These are phyloP conservation scores for Scopus umbretta DNA, from an alignment of 2,113 vertebrate species.

Conservation along the genomic window DNA sequence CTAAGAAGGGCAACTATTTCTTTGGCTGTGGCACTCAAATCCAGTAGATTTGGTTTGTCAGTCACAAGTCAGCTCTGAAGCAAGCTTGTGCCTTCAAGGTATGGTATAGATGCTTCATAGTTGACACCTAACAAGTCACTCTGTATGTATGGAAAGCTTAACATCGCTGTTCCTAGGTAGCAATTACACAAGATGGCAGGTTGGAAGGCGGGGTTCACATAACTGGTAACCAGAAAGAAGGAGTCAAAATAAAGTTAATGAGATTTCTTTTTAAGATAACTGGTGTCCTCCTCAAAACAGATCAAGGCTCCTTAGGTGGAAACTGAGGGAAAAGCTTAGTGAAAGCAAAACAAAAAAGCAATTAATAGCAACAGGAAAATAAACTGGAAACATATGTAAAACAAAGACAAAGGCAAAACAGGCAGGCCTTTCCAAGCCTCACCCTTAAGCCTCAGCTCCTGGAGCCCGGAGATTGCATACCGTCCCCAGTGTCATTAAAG, in stretches of 20 bases:
- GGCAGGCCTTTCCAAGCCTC: not conserved
- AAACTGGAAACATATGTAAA: not conserved
- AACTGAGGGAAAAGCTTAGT: not conserved
- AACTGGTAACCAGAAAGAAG: not conserved
- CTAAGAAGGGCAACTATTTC: not conserved
- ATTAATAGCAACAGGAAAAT: not conserved
- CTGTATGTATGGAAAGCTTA: not conserved
- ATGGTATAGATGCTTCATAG: not conserved
- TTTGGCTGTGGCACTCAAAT: not conserved
- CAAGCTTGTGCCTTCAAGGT: constrained; percentile 22
- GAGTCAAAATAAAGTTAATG: not conserved
- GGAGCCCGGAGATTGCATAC: not conserved
- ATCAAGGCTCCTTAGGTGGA: not conserved
- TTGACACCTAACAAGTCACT: not conserved
- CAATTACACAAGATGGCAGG: not conserved
- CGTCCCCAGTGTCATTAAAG: not conserved
- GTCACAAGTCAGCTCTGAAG: constrained; percentile 13
- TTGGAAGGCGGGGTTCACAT: not conserved
- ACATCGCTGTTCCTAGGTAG: not conserved
- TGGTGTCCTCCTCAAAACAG: not conserved
- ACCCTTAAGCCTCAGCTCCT: not conserved
- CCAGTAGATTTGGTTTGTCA: not conserved
- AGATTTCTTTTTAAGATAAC: not conserved
- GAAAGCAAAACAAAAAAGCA: not conserved
- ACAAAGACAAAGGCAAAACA: not conserved